Evolutionary conservation across 2,888 invertebrate species (phyloP).

Genomic region (Elysia crispata): DNA sequence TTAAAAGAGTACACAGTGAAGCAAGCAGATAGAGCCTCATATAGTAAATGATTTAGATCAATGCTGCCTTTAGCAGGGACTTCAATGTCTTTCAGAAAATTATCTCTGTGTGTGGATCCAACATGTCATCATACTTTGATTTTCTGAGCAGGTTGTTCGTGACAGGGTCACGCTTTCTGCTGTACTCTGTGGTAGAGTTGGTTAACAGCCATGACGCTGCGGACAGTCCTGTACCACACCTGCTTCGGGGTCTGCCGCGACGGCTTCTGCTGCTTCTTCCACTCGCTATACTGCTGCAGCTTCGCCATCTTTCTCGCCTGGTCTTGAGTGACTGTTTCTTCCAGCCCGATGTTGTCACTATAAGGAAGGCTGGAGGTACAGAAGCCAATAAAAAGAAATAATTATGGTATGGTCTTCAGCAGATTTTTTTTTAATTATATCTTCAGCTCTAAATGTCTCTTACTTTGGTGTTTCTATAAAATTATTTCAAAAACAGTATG

Average conservation of each 20-base stretch:
- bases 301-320: slow-evolving; percentile 18
- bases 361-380: slow-evolving; percentile 16
- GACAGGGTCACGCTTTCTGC: neutral
- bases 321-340: slow-evolving; percentile 21
- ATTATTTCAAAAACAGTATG: no score
- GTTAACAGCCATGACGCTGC: slow-evolving; percentile 14
- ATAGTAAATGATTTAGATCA: no score
- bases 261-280: neutral
- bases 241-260: slow-evolving; percentile 18
- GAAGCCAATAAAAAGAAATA: no score
- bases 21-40: no score
- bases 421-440: no score
- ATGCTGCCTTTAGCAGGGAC: neutral
- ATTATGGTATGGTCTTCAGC: no score
- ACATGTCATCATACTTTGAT: no score
- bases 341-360: slow-evolving; percentile 32
- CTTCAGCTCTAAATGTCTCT: no score
- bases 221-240: slow-evolving; percentile 22
- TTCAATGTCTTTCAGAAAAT: neutral
- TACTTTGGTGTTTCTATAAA: no score
- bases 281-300: neutral
- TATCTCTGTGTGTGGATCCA: no score
- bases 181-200: slow-evolving; percentile 12
- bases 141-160: neutral
- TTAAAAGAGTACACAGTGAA: no score